phyloP scores from a whole-genome alignment of 2,113 vertebrate species.

The Periophthalmodon schlosseri region DNA sequence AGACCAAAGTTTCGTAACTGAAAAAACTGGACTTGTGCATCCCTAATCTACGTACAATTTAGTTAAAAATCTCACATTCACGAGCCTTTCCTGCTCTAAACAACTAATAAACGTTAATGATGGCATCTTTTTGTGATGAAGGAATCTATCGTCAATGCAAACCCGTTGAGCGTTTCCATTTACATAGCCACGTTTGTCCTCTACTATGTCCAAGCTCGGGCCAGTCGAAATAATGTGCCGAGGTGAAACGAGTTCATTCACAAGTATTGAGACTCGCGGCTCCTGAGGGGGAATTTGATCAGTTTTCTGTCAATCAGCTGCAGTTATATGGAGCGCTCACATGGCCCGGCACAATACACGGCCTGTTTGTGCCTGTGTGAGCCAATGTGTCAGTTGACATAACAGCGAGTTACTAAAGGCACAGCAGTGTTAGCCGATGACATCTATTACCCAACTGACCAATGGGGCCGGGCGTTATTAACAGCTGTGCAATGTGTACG shows the following conservation, averaged over 20 bases:
- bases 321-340: slow-evolving; percentile 50
- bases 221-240: background rate
- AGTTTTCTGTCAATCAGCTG: slow-evolving; percentile 61
- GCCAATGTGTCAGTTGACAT: slow-evolving; percentile 30
- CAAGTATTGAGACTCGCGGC: slow-evolving; percentile 51
- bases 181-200: background rate
- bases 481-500: background rate
- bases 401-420: slow-evolving; percentile 29
- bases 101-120: too few species aligned
- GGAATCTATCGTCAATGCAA: background rate
- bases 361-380: slow-evolving; percentile 29
- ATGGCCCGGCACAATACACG: slow-evolving; percentile 45
- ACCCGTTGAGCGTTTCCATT: background rate
- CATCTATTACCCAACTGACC: slow-evolving; percentile 20
- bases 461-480: slow-evolving; percentile 4
- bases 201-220: background rate
- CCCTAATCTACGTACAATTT: too few species aligned
- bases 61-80: too few species aligned
- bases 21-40: too few species aligned
- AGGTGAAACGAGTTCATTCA: slow-evolving; percentile 56
- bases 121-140: background rate
- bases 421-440: slow-evolving; percentile 22
- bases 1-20: too few species aligned
- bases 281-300: slow-evolving; percentile 56
- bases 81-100: too few species aligned